Conservation (phyloP, 1,140 invertebrate genomes). For the Zophobas atratus region DNA sequence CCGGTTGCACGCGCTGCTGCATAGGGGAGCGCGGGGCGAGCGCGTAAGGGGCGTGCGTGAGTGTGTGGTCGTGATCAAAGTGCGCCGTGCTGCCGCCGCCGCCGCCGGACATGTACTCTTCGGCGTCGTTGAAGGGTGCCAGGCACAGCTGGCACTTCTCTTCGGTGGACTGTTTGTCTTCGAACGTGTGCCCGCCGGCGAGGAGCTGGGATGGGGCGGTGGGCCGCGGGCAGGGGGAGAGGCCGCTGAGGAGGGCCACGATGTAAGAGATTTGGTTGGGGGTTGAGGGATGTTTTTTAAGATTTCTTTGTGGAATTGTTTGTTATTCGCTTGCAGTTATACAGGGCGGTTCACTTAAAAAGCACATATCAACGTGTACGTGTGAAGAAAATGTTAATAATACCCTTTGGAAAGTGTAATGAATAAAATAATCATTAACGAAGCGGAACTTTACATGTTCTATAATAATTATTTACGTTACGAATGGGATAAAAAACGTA, state of each 20-base stretch:
- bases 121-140: slow-evolving; percentile 3
- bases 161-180: slow-evolving; percentile 45
- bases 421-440: too few relatives aligned
- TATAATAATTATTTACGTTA: too few relatives aligned
- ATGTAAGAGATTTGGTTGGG: slow-evolving; percentile 8
- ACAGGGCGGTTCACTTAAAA: neutral
- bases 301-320: neutral
- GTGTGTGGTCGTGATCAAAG: neutral
- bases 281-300: too few relatives aligned
- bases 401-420: too few relatives aligned
- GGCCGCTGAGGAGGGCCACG: slow-evolving; percentile 21
- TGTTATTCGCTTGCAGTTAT: neutral
- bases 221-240: slow-evolving; percentile 12
- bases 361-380: too few relatives aligned
- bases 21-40: slow-evolving; percentile 17
- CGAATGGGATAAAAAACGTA: too few relatives aligned
- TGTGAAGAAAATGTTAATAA: too few relatives aligned
- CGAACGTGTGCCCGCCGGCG: slow-evolving; percentile 29
- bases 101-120: slow-evolving; percentile 8
- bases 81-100: neutral
- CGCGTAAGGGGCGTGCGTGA: neutral
- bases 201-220: slow-evolving; percentile 32
- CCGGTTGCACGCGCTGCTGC: neutral
- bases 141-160: slow-evolving; percentile 42
- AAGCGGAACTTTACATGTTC: too few relatives aligned